phyloP scores from a whole-genome alignment of 1,140 invertebrate genomes.

The Helicoverpa armigera region DNA sequence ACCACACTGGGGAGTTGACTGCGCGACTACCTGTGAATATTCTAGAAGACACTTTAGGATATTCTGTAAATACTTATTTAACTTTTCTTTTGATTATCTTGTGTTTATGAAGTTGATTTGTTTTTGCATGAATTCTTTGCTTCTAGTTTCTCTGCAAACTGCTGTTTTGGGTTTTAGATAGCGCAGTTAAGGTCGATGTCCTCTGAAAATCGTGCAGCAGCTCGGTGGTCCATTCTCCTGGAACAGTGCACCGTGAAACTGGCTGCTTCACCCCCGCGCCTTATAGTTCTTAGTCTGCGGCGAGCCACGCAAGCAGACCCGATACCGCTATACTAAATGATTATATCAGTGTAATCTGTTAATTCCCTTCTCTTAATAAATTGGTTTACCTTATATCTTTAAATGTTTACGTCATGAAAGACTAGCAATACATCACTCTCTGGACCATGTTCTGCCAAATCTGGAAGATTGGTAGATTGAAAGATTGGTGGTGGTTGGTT shows the following conservation, averaged over 20 bases:
- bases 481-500: no score
- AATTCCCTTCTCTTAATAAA: not conserved
- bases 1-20: constrained; percentile 77
- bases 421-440: no score
- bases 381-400: no score
- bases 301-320: constrained; percentile 74
- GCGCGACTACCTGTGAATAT: constrained; percentile 72
- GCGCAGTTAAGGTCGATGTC: constrained; percentile 68
- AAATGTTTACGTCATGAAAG: no score
- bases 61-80: constrained; percentile 61
- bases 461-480: no score
- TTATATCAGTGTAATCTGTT: not conserved
- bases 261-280: constrained; percentile 68
- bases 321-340: constrained; percentile 74
- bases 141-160: not conserved
- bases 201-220: constrained; percentile 62
- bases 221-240: constrained; percentile 73
- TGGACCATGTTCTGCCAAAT: no score
- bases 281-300: constrained; percentile 70
- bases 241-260: constrained; percentile 75
- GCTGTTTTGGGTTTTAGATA: constrained; percentile 52
- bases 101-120: no score
- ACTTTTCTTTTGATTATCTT: not conserved
- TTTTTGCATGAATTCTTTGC: no score
- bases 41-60: constrained; percentile 70